A percentile compares a stretch with the other conserved stretches of the same genome.
Conservation (phyloP, 1,140 invertebrate genomes). For the Drosophila nebulosa region DNA sequence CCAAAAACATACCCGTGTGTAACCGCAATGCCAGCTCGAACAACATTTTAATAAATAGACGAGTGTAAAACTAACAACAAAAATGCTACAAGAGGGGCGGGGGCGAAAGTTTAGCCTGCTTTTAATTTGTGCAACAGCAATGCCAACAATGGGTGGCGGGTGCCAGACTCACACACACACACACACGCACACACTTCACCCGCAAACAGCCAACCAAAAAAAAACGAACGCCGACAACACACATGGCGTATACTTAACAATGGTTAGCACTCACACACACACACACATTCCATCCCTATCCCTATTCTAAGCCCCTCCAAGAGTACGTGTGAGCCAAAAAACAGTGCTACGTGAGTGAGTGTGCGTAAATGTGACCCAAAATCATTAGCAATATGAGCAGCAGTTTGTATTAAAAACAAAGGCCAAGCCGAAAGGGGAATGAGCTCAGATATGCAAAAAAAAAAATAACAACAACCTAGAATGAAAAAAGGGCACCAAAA, state of each 20-base stretch:
- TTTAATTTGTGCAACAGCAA: slow-evolving; percentile 65
- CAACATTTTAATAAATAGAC: slow-evolving; percentile 64
- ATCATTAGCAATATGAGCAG: slow-evolving; percentile 79
- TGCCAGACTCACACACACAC: not conserved
- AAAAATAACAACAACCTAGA: not conserved
- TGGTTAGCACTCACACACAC: slow-evolving; percentile 15
- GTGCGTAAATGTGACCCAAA: slow-evolving; percentile 68
- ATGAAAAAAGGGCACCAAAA: not conserved
- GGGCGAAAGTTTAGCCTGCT: slow-evolving; percentile 40
- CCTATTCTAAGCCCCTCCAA: not conserved
- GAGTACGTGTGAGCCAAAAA: slow-evolving; percentile 61
- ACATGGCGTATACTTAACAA: slow-evolving; percentile 52
- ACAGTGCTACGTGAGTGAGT: slow-evolving; percentile 50
- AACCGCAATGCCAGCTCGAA: slow-evolving; percentile 2
- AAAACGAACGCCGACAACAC: slow-evolving; percentile 15
- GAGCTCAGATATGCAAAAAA: slow-evolving; percentile 65
- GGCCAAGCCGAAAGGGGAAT: slow-evolving; percentile 34
- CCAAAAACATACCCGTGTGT: not conserved
- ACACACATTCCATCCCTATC: not conserved
- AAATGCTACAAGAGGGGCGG: too few species aligned
- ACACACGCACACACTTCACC: slow-evolving; percentile 7
- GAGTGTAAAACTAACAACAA: slow-evolving; percentile 25
- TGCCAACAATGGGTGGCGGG: slow-evolving; percentile 7
- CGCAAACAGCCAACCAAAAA: not conserved
- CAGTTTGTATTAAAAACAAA: slow-evolving; percentile 77